These are phyloP conservation scores for Bombus confusus DNA, from an alignment of 1,140 invertebrate genomes.

Conservation along the genomic window DNA sequence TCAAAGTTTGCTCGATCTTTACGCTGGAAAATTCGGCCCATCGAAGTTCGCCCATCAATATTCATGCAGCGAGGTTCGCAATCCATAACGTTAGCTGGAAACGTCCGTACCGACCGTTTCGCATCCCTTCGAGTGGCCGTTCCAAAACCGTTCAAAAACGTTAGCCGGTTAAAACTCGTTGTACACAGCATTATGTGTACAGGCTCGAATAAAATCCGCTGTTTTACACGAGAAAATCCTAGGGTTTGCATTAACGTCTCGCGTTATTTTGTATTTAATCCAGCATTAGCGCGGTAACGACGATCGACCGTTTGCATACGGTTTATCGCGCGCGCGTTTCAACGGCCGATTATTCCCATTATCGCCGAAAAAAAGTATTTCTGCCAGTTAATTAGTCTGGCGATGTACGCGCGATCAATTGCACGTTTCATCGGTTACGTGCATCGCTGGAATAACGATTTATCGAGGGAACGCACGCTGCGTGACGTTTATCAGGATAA, in stretches of 20 bases:
- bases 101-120: not conserved
- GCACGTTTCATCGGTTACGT: constrained; percentile 40
- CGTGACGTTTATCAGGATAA: constrained; percentile 68
- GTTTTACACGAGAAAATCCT: constrained; percentile 2
- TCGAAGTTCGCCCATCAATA: constrained; percentile 4
- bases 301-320: not conserved
- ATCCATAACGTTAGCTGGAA: not conserved
- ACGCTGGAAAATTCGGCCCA: not conserved
- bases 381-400: not conserved
- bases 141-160: not conserved
- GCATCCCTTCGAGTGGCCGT: not conserved
- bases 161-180: not conserved
- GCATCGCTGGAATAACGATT: constrained; percentile 52
- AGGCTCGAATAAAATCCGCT: constrained; percentile 9
- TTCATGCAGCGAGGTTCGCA: constrained; percentile 4
- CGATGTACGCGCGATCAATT: constrained; percentile 43
- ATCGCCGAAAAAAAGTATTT: not conserved
- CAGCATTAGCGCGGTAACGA: constrained; percentile 16
- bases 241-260: constrained; percentile 19
- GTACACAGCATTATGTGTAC: not conserved
- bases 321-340: not conserved
- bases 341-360: not conserved
- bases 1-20: not conserved
- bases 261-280: constrained; percentile 11
- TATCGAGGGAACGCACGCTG: constrained; percentile 43